Evolutionary conservation across 2,888 invertebrate species (phyloP), one percentile per base, ranked within the genome.

Genomic region (Drosophila kuntzei): DNA sequence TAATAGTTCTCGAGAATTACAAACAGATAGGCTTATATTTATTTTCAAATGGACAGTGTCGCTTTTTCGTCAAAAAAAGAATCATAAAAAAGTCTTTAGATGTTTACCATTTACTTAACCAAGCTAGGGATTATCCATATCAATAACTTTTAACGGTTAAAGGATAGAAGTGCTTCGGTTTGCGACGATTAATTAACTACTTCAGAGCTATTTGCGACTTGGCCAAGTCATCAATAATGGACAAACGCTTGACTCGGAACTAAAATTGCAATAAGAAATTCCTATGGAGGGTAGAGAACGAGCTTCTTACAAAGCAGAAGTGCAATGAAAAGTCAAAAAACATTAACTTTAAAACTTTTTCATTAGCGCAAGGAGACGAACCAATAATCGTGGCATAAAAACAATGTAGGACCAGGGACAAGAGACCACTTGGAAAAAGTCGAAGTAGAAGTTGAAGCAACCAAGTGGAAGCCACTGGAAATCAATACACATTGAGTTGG

Each of bases 311-410:
- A 47, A 62, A 58, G 39, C 27, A 22, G 59, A 64, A 60, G 16
- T 9, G 27, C 20, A 57, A 67, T 74, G 69, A 79, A 76, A 64
- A 76, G 49, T 62, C 58, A 65, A 71, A 86, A 75, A 81, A 71
- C 82, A 71, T 77, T 87, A 87, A 89, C 89, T 89, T 87, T 75
- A 87, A 63, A 79, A 84, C 88, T 88, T 88, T 84, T 84, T 88
- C 83, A 84, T 84, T 88, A 88, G 83, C 87, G 63, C 53, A 58
- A 16, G 36, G 47, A 70, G 55, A 55, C 36, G 63, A 60, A 66
- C 49, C 64, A 51, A 73, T 68, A 60, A 67, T 71, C 58, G 47
- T 77, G 67, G 61, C 63, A 77, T 58, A 73, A 89, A 84, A 89
- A 89, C 85, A 89, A 84, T 79, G 67, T 69, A 54, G 47, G 46